Base-by-base conservation (phyloP, 1,140 invertebrate species). In the Riptortus pedestris region DNA sequence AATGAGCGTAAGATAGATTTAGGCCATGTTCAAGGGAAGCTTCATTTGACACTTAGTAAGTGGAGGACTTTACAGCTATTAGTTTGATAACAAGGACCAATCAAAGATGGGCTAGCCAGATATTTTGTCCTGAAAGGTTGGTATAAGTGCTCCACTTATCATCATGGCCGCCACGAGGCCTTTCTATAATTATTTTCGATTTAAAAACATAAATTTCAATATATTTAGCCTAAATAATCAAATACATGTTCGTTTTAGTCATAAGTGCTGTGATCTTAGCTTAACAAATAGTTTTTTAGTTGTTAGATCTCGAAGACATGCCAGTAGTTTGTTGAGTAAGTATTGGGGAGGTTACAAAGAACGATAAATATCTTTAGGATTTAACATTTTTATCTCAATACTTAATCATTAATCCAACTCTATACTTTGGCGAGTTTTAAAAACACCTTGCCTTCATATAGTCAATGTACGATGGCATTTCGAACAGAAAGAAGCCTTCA, bases 81-180 rank as follows among this genome's bases (percentile, higher is more conserved):
- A 38, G 31, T 38, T 55, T 55, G 51, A 55, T 55, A 55, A 55
- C 51, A 55, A 26, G 24, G 24, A 26, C 24, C 12, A 26, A 26
- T 27, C 20, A 55, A 55, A 22, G 16, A 14, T 14, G n/a, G 18
- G 4, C n/a, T 1, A 47, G 2, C 1, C n/a, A 24, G 51, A 55
- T 24, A 24, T 55, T 55, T 55, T 51, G 9, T 24, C 2, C 4
- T 22, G 51, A 24, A 24, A 55, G 16, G 51, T 55, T 55, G 51
- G 51, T 55, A 55, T 5, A 5, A 38, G 51, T 55, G 51, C 20
- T 55, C 14, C 24, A 24, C 18, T 55, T 26, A 24, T 61, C 26
- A 47, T 43, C 61, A 74, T 74, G 74, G 73, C 73, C 65, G 70
- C 69, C 63, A 68, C 69, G 43, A 72, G 74, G 67, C 69, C 65